Percentiles rank a stretch among this genome's conserved stretches.
These are phyloP conservation scores for Tipula confusa DNA, from an alignment of 2,888 invertebrate genomes.

Conservation along the genomic window DNA sequence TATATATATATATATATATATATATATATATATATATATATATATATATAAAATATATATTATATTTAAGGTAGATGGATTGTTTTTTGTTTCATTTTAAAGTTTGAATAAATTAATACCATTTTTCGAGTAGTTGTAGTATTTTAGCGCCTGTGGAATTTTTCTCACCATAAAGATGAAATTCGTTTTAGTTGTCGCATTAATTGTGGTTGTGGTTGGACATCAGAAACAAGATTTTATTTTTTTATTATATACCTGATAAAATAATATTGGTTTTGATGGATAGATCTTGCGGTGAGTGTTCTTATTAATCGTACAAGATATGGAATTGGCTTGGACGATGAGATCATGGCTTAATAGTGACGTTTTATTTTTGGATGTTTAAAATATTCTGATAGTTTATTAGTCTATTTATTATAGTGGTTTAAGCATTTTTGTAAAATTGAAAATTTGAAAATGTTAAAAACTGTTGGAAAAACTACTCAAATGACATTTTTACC, in stretches of 20 bases:
- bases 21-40: too few relatives aligned
- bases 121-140: neutral
- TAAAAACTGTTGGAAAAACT: too few relatives aligned
- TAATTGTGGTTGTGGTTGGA: neutral
- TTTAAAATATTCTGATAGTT: too few relatives aligned
- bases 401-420: too few relatives aligned
- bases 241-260: neutral
- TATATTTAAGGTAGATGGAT: neutral
- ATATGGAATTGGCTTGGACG: too few relatives aligned
- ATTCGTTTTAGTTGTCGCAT: neutral
- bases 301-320: neutral
- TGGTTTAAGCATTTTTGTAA: too few relatives aligned
- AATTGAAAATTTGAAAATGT: too few relatives aligned
- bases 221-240: neutral
- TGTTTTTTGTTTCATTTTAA: neutral
- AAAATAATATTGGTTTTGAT: neutral
- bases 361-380: too few relatives aligned
- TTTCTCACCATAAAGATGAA: constrained; percentile 12
- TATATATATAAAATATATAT: too few relatives aligned
- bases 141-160: neutral
- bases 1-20: too few relatives aligned
- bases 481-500: too few relatives aligned
- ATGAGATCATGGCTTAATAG: too few relatives aligned
- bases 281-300: neutral
- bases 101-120: neutral